phyloP scores from a whole-genome alignment of 2,797 vertebrate species.

The Alauda arvensis region DNA sequence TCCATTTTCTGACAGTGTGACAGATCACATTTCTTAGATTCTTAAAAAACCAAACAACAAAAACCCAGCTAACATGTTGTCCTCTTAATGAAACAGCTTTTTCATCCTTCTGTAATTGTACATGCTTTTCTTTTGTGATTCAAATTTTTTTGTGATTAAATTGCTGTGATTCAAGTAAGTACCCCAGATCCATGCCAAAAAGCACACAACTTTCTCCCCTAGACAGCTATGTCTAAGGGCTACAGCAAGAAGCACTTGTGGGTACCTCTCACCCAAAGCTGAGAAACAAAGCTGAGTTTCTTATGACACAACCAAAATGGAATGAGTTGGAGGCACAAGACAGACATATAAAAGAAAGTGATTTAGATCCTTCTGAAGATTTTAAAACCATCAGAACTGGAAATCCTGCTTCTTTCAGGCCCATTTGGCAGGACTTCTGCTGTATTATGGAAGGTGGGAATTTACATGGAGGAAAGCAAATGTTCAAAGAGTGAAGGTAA shows the following conservation, averaged over 20 bases:
- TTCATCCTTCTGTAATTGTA: neutral
- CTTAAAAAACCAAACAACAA: neutral
- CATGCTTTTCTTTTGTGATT: no score
- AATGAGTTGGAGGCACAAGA: neutral
- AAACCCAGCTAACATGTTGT: neutral
- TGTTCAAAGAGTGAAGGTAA: neutral
- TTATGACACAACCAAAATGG: neutral
- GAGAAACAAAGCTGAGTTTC: neutral
- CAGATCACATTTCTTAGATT: neutral
- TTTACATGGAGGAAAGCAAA: neutral
- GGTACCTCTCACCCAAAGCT: neutral
- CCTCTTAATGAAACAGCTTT: neutral
- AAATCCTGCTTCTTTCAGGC: neutral
- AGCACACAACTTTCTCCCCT: neutral
- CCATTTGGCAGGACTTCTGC: rapidly evolving
- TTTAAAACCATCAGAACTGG: neutral
- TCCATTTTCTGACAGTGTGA: neutral
- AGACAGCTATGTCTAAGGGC: neutral
- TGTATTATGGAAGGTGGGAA: neutral
- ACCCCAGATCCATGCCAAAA: neutral
- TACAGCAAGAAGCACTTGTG: neutral
- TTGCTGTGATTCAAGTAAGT: neutral
- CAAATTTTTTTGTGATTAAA: no score
- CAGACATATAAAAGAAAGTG: neutral
- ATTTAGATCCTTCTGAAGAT: neutral